Evolutionary conservation across 2,113 vertebrate species (phyloP), one percentile per base, ranked within the genome.

Genomic region (Eublepharis macularius): DNA sequence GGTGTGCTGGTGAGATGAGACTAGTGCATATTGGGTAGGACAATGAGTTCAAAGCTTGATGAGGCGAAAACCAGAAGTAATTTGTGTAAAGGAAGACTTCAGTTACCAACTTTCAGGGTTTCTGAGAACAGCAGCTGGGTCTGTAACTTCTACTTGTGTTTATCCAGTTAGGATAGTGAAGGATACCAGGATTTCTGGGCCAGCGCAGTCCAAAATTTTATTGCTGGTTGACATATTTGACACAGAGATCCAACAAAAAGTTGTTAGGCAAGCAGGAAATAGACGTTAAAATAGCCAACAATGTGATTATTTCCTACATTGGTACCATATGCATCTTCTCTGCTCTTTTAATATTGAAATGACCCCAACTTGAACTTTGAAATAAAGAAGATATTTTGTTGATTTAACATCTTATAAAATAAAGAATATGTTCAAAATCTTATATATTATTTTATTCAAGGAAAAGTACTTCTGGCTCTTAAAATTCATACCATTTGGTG

Each of bases 401-500:
- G 34, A 2, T 21, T 63, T 45, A 45, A 13, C 7, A 45, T 24
- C 29, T 80, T 34, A 29, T 39, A 39, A 41, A 83, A 36, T 29
- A 41, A 11, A 39, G 41, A 74, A 43, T 29, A n/a, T 10, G 45
- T 80, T 69, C n/a, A 69, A 17, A 36, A 69, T 16, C n/a, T 69
- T 36, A 5, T 36, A 34, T 69, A 16, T 36, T 4, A 36, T 14
- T 69, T 69, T 16, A 4, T 69, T 66, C 26, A 76, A 19, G 19
- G 26, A 36, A n/a, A 75, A 19, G 26, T 24, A 60, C 39, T 57
- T 29, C 32, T 24, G 26, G 43, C 39, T 45, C 65, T 34, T 45
- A 75, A 47, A 65, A 63, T 34, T 39, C 63, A 21, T 75, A 17
- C 70, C 41, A 32, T 41, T 4, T 89, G 90, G 88, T 81, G 78